Evolutionary conservation across 1,140 invertebrate species (phyloP).

Genomic region (Muscidifurax raptorellus): DNA sequence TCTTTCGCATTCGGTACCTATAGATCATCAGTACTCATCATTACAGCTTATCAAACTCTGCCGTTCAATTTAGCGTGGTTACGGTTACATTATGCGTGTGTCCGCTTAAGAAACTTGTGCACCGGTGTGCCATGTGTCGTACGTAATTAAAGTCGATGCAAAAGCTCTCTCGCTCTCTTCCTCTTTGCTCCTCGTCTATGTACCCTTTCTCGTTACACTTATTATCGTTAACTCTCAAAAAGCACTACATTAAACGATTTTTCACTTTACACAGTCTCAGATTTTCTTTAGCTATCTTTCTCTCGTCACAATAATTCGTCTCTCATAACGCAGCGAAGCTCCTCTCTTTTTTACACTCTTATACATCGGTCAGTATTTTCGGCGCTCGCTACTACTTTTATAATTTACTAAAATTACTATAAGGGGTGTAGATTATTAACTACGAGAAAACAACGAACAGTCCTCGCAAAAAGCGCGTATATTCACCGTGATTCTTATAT

Average conservation of each 20-base stretch:
- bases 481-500: neutral
- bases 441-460: neutral
- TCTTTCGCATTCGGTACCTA: neutral
- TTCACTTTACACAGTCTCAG: conserved; percentile 45
- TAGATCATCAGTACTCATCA: neutral
- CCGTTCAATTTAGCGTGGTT: neutral
- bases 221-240: conserved; percentile 17
- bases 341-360: conserved; percentile 9
- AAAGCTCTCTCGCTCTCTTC: conserved; percentile 32
- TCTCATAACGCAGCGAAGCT: conserved; percentile 11
- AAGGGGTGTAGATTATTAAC: neutral
- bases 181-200: neutral
- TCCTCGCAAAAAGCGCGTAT: neutral
- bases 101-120: conserved; percentile 7
- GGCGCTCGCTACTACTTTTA: neutral
- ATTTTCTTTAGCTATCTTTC: conserved; percentile 1
- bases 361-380: conserved; percentile 15
- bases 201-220: neutral
- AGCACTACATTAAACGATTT: conserved; percentile 31
- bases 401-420: conserved; percentile 15
- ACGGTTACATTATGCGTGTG: conserved; percentile 2
- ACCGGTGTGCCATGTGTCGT: neutral
- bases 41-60: neutral
- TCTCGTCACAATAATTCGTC: conserved; percentile 8
- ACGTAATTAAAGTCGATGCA: conserved; percentile 18